phyloP scores from a whole-genome alignment of 2,888 invertebrate species.

The Agriopis leucophaearia region DNA sequence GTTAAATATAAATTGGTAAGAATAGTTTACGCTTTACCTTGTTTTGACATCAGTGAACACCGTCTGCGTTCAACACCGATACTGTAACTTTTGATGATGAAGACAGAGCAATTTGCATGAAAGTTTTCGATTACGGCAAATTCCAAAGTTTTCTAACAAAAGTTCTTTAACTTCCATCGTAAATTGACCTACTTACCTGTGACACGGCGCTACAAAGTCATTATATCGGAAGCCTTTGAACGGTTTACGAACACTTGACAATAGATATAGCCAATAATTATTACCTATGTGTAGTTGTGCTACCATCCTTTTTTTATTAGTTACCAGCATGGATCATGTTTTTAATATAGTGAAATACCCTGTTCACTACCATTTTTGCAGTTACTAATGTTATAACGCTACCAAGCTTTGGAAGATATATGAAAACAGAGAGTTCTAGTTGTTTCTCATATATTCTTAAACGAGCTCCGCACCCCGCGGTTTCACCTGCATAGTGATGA shows the following conservation, averaged over 20 bases:
- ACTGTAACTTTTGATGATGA: not conserved
- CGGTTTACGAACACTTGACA: not conserved
- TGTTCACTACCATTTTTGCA: too few relatives aligned
- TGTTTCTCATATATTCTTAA: too few relatives aligned
- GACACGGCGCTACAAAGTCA: constrained; percentile 3
- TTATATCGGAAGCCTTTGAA: constrained; percentile 5
- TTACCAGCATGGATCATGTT: too few relatives aligned
- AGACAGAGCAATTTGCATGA: constrained; percentile 21
- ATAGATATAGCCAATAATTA: not conserved
- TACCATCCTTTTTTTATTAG: too few relatives aligned
- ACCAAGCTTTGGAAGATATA: too few relatives aligned
- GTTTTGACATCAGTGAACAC: not conserved
- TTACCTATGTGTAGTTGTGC: too few relatives aligned
- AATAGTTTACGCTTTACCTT: not conserved
- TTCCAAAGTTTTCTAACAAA: constrained; percentile 21
- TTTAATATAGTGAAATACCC: too few relatives aligned
- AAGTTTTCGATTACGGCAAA: constrained; percentile 19
- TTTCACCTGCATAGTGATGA: too few relatives aligned
- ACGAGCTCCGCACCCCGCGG: too few relatives aligned
- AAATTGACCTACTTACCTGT: constrained; percentile 18
- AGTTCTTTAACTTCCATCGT: constrained; percentile 15
- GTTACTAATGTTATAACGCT: too few relatives aligned
- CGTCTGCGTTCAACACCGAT: constrained; percentile 2
- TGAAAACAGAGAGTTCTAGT: too few relatives aligned
- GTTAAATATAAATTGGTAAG: not conserved